Percentiles rank a stretch among this genome's conserved stretches.
Evolutionary conservation across 2,888 invertebrate species (phyloP).

Genomic region (Anticlea derivata): DNA sequence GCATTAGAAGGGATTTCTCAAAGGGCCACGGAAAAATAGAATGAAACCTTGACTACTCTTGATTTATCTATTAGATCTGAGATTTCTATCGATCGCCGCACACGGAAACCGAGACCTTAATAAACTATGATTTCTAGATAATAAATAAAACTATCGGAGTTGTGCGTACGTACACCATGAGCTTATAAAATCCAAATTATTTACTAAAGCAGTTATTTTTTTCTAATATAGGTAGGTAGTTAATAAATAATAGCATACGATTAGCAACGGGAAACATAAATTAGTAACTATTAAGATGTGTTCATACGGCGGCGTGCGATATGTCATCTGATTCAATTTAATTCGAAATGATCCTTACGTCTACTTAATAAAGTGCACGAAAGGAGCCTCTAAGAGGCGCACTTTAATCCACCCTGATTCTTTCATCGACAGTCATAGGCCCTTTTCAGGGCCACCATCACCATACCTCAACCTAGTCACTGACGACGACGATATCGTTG

Average conservation of each 20-base stretch:
- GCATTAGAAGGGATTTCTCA: constrained; percentile 20
- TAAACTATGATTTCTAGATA: constrained; percentile 22
- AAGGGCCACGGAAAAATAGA: constrained; percentile 17
- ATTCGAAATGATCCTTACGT: too few relatives aligned
- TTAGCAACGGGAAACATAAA: neutral
- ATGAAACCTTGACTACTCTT: constrained; percentile 16
- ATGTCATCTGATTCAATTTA: too few relatives aligned
- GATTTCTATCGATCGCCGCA: constrained; percentile 13
- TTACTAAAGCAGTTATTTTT: neutral
- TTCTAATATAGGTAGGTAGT: too few relatives aligned
- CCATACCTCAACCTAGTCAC: too few relatives aligned
- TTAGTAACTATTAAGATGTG: too few relatives aligned
- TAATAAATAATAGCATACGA: neutral
- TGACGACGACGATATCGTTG: too few relatives aligned
- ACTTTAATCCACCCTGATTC: too few relatives aligned
- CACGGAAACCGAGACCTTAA: constrained; percentile 17
- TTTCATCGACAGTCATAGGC: too few relatives aligned
- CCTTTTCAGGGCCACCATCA: too few relatives aligned
- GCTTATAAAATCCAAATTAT: constrained; percentile 7
- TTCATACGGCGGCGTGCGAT: too few relatives aligned
- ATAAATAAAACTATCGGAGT: constrained; percentile 21
- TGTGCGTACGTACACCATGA: constrained; percentile 15
- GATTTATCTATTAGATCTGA: constrained; percentile 17
- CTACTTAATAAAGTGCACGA: too few relatives aligned
- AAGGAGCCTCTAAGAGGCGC: too few relatives aligned